A percentile compares a stretch with the other conserved stretches of the same genome.
phyloP scores from a whole-genome alignment of 2,797 vertebrate species.

The Psittacula derbiana region DNA sequence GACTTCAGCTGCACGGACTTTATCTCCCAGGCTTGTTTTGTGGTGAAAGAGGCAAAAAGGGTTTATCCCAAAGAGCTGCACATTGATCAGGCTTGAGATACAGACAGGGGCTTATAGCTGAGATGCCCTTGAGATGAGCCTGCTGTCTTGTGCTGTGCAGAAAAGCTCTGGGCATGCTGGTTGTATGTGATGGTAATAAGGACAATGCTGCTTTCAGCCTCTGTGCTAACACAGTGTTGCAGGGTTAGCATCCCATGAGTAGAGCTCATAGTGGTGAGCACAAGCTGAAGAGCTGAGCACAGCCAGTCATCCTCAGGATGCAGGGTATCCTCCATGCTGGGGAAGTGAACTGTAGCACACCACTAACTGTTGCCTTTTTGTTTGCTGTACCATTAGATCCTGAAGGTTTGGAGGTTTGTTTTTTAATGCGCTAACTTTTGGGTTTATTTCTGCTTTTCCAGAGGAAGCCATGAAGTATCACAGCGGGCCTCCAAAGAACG shows the following conservation, averaged over 20 bases:
- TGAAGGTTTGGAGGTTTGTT: neutral
- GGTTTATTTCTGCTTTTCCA: conserved; percentile 66
- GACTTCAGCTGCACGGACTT: neutral
- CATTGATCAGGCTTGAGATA: neutral
- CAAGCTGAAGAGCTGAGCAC: neutral
- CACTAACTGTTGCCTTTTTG: neutral
- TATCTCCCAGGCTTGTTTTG: neutral
- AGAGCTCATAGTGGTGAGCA: fast-evolving
- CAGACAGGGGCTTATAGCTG: neutral
- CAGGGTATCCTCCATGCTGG: fast-evolving
- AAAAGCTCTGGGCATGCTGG: neutral
- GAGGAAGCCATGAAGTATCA: conserved; percentile 89
- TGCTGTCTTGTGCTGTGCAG: neutral
- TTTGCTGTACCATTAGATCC: neutral
- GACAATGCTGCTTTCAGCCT: neutral
- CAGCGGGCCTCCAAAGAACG: conserved; percentile 87
- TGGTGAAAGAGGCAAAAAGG: neutral
- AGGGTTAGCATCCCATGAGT: neutral
- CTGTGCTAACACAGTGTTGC: neutral
- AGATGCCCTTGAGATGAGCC: no score
- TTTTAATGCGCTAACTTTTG: neutral
- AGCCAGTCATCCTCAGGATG: fast-evolving
- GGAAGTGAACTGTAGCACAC: fast-evolving
- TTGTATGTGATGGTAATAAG: fast-evolving
- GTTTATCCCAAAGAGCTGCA: neutral